Conservation (phyloP, 2,797 vertebrate genomes). For the Trachops cirrhosus region DNA sequence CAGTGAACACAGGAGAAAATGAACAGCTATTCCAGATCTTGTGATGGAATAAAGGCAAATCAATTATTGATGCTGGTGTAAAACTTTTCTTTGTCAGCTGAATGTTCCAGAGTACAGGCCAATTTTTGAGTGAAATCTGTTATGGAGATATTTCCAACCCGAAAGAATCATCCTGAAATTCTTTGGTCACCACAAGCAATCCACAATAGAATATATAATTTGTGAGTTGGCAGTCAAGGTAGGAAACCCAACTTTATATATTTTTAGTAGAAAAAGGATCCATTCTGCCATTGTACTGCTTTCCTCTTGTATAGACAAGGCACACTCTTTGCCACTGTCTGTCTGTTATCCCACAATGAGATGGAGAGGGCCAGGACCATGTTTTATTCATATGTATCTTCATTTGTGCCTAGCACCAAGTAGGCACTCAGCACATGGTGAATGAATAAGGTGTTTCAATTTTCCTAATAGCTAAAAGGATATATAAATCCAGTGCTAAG, state of each 20-base stretch:
- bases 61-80: not conserved
- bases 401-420: not conserved
- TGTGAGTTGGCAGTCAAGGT: not conserved
- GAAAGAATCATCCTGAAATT: slow-evolving; percentile 14
- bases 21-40: not conserved
- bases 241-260: not conserved
- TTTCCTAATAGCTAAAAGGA: slow-evolving; percentile 3
- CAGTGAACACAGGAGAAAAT: not conserved
- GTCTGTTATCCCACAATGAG: not conserved
- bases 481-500: not conserved
- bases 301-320: not conserved
- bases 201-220: not conserved
- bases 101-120: not conserved
- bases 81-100: not conserved
- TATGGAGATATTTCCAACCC: not conserved
- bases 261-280: not conserved
- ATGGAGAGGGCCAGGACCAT: not conserved
- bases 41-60: not conserved
- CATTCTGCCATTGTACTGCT: not conserved
- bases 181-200: not conserved
- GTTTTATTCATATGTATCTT: slow-evolving; percentile 13
- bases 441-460: not conserved
- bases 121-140: not conserved
- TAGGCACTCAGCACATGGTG: not conserved
- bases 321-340: not conserved